Conservation (phyloP, 1,140 invertebrate genomes). For the Rhopalosiphum padi region DNA sequence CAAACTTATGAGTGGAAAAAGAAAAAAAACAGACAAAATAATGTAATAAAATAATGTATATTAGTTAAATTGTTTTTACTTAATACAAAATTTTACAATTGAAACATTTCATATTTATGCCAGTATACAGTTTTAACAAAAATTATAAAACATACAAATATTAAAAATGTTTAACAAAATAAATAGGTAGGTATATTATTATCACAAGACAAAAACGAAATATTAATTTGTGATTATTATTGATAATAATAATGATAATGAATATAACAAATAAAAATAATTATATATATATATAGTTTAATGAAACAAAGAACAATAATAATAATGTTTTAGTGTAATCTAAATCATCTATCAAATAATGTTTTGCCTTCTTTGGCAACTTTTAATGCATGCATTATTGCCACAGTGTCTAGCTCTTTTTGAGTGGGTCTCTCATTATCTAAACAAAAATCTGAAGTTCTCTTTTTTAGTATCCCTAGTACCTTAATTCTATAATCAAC, state of each 20-base stretch:
- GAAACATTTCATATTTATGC: neutral
- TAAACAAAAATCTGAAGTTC: conserved; percentile 79
- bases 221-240: neutral
- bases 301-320: neutral
- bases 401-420: conserved; percentile 89
- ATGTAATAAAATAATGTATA: neutral
- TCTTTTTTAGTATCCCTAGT: conserved; percentile 80
- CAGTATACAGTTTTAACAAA: neutral
- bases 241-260: neutral
- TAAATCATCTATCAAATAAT: conserved; percentile 59
- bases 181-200: conserved; percentile 1
- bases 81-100: neutral
- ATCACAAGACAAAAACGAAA: neutral
- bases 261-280: conserved; percentile 1
- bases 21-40: neutral
- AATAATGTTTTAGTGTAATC: neutral
- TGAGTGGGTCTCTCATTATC: conserved; percentile 87
- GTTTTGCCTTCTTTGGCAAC: conserved; percentile 72
- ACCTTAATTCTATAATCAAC: conserved; percentile 92
- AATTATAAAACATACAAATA: neutral
- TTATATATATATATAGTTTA: neutral
- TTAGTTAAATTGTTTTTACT: neutral
- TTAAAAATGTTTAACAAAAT: conserved; percentile 12
- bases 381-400: conserved; percentile 84
- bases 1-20: neutral